Percentiles rank a stretch among this genome's conserved stretches.
Evolutionary conservation across 2,797 vertebrate species (phyloP).

Genomic region (Macropodus opercularis): DNA sequence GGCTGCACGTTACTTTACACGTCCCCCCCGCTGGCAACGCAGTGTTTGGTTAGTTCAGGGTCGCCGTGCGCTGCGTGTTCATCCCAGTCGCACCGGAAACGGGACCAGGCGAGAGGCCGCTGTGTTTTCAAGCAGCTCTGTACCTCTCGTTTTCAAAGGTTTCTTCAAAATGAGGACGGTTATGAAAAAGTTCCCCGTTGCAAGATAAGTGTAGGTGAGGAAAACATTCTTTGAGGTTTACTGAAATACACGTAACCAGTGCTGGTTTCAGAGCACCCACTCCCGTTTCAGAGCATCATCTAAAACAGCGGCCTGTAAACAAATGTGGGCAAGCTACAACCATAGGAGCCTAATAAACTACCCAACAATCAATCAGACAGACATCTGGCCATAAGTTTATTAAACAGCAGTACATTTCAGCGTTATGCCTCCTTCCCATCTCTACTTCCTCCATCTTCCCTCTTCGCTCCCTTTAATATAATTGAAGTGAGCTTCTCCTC

Average conservation of each 20-base stretch:
- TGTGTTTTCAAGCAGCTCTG: constrained; percentile 44
- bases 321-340: constrained; percentile 5
- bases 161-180: constrained; percentile 20
- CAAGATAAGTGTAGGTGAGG: constrained; percentile 34
- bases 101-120: constrained; percentile 11
- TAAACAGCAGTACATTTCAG: constrained; percentile 26
- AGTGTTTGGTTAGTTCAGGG: constrained; percentile 72
- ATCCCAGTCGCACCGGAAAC: constrained; percentile 34
- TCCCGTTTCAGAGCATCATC: constrained; percentile 54
- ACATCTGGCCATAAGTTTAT: constrained; percentile 24
- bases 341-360: constrained; percentile 4
- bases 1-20: constrained; percentile 36
- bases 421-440: constrained; percentile 15
- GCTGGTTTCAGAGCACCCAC: constrained; percentile 54
- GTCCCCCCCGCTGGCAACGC: constrained; percentile 59
- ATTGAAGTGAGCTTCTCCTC: constrained; percentile 46
- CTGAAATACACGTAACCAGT: constrained; percentile 43
- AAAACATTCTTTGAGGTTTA: constrained; percentile 28
- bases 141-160: constrained; percentile 15
- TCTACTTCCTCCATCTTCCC: constrained; percentile 1
- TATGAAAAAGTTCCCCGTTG: constrained; percentile 6
- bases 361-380: constrained; percentile 28
- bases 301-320: constrained; percentile 20
- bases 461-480: constrained; percentile 29
- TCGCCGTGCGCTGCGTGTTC: constrained; percentile 47